These are phyloP conservation scores for Plebejus anna DNA, from an alignment of 2,888 invertebrate genomes.

Conservation along the genomic window DNA sequence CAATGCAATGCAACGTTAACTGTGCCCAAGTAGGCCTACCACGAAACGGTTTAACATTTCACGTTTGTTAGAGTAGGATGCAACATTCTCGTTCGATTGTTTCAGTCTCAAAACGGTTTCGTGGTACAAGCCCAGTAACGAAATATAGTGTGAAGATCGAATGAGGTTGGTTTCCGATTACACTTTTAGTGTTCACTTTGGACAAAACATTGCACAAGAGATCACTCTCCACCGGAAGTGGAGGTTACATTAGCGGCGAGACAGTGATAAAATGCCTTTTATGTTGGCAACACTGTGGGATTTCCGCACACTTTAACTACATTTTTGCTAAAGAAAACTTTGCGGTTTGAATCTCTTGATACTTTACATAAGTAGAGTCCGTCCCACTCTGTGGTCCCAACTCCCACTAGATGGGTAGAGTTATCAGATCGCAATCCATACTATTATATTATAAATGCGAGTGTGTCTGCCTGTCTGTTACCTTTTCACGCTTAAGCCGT, in stretches of 20 bases:
- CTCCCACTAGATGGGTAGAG: too few species aligned
- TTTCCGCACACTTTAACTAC: not conserved
- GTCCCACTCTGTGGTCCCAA: too few species aligned
- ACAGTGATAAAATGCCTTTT: not conserved
- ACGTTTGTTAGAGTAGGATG: too few species aligned
- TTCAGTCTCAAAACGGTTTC: too few species aligned
- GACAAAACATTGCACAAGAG: not conserved
- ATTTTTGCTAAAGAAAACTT: too few species aligned
- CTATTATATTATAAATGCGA: not conserved
- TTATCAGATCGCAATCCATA: not conserved
- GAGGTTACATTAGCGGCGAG: not conserved
- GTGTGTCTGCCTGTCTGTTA: too few species aligned
- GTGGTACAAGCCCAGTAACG: not conserved
- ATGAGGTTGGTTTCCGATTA: not conserved
- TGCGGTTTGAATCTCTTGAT: too few species aligned
- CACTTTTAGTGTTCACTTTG: not conserved
- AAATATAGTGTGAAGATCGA: not conserved
- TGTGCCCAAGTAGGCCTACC: too few species aligned
- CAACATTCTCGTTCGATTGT: too few species aligned
- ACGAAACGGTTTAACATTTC: too few species aligned
- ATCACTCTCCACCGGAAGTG: not conserved
- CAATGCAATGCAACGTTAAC: not conserved
- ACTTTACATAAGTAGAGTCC: too few species aligned
- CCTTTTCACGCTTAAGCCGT: too few species aligned
- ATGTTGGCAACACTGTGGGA: not conserved